phyloP scores from a whole-genome alignment of 2,113 vertebrate genomes.

The Coreoperca whiteheadi region DNA sequence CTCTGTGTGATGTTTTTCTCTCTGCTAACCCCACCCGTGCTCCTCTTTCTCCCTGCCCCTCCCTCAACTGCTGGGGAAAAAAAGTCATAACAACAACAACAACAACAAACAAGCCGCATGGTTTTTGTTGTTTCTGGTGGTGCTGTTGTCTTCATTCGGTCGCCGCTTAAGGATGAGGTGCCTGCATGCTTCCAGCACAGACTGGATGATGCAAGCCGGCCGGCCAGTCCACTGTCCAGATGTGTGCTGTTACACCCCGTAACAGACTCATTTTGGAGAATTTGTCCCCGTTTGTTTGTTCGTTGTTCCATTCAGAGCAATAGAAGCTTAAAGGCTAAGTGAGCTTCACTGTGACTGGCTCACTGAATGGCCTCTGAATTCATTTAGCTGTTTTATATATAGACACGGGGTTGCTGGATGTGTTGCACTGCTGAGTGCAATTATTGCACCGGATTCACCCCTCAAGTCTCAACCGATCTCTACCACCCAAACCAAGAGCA shows the following conservation, averaged over 20 bases:
- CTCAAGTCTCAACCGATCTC: slow-evolving; percentile 64
- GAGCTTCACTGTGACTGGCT: slow-evolving; percentile 16
- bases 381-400: slow-evolving; percentile 69
- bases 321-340: slow-evolving; percentile 2
- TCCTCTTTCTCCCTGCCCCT: slow-evolving; percentile 38
- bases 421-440: slow-evolving; percentile 74
- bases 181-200: slow-evolving; percentile 12
- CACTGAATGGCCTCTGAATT: slow-evolving; percentile 37
- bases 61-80: slow-evolving; percentile 32
- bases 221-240: slow-evolving; percentile 24
- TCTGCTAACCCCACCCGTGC: slow-evolving; percentile 67
- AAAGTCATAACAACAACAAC: slow-evolving; percentile 76
- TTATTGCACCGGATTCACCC: slow-evolving; percentile 78
- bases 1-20: slow-evolving; percentile 77
- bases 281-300: slow-evolving; percentile 15
- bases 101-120: slow-evolving; percentile 77
- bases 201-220: slow-evolving; percentile 24
- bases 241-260: slow-evolving; percentile 1
- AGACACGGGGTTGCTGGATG: slow-evolving; percentile 63
- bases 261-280: neutral
- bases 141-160: slow-evolving; percentile 32
- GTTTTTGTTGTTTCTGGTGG: slow-evolving; percentile 67
- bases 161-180: slow-evolving; percentile 2
- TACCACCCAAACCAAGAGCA: slow-evolving; percentile 45
- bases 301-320: slow-evolving; percentile 11